Base-by-base conservation (phyloP, 2,888 invertebrate genomes). In the Sinelater perroti region DNA sequence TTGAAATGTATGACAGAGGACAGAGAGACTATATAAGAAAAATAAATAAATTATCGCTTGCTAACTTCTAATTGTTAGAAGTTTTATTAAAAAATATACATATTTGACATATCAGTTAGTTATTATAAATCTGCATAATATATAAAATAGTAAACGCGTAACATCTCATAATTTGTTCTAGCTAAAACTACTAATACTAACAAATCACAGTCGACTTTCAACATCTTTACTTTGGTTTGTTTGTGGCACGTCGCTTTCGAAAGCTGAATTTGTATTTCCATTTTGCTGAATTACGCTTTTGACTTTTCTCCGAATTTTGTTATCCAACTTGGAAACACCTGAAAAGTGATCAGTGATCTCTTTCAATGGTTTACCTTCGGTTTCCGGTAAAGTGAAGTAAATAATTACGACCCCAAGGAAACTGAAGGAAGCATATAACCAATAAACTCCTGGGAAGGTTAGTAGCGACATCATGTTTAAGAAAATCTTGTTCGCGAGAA, bases 301-400 rank as follows among this genome's bases (percentile, higher is more conserved):
- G n/a, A n/a, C n/a, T n/a, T 79, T 78, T 35, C 75, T 74, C 42
- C 77, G 77, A 2, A 83, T 81, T 53, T 76, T 68, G 61, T 84
- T 84, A 2, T 73, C 75, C 13, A 85, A 70, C 62, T 79, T 83
- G 36, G 78, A 80, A 17, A 82, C 72, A 0, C 88, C 87, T 0
- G 85, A 81, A 66, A 86, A 90, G 73, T 89, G 89, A 56, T 86
- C 83, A 67, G 87, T 85, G 44, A 91, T 89, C 65, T 90, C 89
- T 50, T 81, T 81, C 31, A 93, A 75, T 0, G 85, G 86, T 69
- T 90, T 86, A 0, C 91, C 91, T 74, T 93, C 93, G 0, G 93
- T 93, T 80, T 93, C 93, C 0, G 93, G 93, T 54, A 93, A 75
- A 21, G 85, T 78, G 58, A 86, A 86, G 71, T 86, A 90, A 21